A percentile compares a stretch with the other conserved stretches of the same genome.
phyloP scores from a whole-genome alignment of 2,113 vertebrate species.

The Lucifuga dentata region DNA sequence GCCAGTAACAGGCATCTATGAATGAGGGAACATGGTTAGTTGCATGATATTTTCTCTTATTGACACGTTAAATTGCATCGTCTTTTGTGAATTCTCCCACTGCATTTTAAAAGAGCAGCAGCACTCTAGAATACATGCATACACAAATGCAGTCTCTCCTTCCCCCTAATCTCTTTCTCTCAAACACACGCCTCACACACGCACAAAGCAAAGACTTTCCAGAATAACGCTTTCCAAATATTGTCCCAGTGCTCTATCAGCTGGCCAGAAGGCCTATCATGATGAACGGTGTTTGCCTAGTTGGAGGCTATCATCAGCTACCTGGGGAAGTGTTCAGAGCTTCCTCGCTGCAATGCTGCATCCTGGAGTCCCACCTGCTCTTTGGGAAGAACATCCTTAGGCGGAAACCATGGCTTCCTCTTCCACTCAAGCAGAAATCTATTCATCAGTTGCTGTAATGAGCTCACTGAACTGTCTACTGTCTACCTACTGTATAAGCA shows the following conservation, averaged over 20 bases:
- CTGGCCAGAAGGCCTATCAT: conserved; percentile 55
- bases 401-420: conserved; percentile 43
- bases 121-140: neutral
- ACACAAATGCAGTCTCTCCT: conserved; percentile 4
- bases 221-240: conserved; percentile 66
- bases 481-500: conserved; percentile 16
- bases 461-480: conserved; percentile 34
- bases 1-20: no score
- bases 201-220: conserved; percentile 27
- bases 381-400: conserved; percentile 60
- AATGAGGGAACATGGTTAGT: no score
- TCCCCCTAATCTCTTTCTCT: neutral
- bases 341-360: conserved; percentile 32
- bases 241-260: conserved; percentile 59
- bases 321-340: conserved; percentile 57
- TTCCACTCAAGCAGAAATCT: conserved; percentile 61
- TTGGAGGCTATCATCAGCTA: conserved; percentile 61
- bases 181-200: neutral
- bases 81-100: no score
- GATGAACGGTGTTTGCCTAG: conserved; percentile 71
- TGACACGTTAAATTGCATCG: no score
- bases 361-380: conserved; percentile 63
- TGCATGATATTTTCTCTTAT: no score
- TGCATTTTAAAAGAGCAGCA: neutral
- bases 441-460: conserved; percentile 77